phyloP scores from a whole-genome alignment of 1,140 invertebrate genomes.

The Lepidurus packardi region DNA sequence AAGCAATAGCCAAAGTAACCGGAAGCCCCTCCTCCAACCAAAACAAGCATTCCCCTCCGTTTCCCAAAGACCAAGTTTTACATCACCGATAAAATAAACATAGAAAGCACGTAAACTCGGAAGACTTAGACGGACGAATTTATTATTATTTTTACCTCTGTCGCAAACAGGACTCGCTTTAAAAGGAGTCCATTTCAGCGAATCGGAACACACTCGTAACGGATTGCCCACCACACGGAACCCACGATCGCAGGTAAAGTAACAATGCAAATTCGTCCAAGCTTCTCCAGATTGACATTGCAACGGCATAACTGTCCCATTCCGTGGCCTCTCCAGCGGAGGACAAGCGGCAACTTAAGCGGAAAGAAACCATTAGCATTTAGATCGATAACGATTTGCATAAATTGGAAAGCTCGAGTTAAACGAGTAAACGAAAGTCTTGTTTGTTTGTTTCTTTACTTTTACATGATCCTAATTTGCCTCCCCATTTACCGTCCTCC shows the following conservation, averaged over 20 bases:
- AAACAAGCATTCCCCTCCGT: background rate
- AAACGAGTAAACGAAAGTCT: background rate
- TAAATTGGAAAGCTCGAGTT: background rate
- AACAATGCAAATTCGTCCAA: slow-evolving; percentile 33
- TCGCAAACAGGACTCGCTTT: slow-evolving; percentile 28
- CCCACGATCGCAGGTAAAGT: slow-evolving; percentile 36
- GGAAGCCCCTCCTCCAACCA: background rate
- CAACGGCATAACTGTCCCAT: slow-evolving; percentile 30
- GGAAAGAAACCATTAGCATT: background rate
- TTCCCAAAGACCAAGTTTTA: background rate
- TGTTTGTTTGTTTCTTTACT: slow-evolving; percentile 17
- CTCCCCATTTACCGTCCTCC: slow-evolving; percentile 33
- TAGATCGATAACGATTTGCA: background rate
- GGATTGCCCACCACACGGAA: slow-evolving; percentile 34
- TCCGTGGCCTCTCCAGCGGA: slow-evolving; percentile 29
- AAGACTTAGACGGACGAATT: background rate
- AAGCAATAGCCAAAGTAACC: background rate
- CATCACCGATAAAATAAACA: background rate
- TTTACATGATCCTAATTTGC: slow-evolving; percentile 33
- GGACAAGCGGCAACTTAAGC: slow-evolving; percentile 30
- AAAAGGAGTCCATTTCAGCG: slow-evolving; percentile 32
- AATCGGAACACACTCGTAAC: slow-evolving; percentile 32
- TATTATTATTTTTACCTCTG: slow-evolving; percentile 33
- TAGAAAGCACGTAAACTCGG: too few relatives aligned
- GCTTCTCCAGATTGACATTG: slow-evolving; percentile 30